These are phyloP conservation scores for Microcebus ravelobensis DNA, from an alignment of 2,113 vertebrate species.

Conservation along the genomic window DNA sequence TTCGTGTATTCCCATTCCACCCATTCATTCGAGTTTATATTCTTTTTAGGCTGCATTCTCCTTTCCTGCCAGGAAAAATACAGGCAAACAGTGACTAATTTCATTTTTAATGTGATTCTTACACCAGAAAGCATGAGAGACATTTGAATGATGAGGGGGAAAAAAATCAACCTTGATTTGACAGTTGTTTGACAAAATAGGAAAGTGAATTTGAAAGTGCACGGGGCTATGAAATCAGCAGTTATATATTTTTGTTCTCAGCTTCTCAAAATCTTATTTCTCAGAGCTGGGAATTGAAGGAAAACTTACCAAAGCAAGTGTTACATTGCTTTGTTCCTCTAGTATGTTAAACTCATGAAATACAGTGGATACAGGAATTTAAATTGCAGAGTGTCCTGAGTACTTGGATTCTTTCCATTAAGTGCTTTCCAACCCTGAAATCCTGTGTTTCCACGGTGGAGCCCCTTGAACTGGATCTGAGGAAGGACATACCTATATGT, in stretches of 20 bases:
- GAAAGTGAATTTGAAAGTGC: background rate
- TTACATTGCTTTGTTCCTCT: background rate
- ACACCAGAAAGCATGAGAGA: background rate
- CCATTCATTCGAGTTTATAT: background rate
- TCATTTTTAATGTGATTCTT: background rate
- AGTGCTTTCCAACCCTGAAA: background rate
- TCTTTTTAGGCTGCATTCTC: background rate
- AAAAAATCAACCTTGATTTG: conserved; percentile 24
- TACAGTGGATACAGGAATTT: background rate
- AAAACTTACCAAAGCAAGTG: background rate
- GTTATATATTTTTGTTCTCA: background rate
- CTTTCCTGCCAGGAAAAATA: background rate
- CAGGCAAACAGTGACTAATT: background rate
- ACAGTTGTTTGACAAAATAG: background rate
- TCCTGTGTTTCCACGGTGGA: background rate
- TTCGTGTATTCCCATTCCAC: background rate
- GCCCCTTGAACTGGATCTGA: background rate
- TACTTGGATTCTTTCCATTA: background rate
- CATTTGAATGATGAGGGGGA: background rate
- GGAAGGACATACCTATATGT: background rate
- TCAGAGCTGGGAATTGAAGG: conserved; percentile 17
- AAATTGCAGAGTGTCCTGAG: background rate
- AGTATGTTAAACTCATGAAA: background rate
- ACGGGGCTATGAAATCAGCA: background rate
- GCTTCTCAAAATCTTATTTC: conserved; percentile 24